Base-by-base conservation (phyloP, 2,888 invertebrate genomes). In the Scotopteryx bipunctaria region DNA sequence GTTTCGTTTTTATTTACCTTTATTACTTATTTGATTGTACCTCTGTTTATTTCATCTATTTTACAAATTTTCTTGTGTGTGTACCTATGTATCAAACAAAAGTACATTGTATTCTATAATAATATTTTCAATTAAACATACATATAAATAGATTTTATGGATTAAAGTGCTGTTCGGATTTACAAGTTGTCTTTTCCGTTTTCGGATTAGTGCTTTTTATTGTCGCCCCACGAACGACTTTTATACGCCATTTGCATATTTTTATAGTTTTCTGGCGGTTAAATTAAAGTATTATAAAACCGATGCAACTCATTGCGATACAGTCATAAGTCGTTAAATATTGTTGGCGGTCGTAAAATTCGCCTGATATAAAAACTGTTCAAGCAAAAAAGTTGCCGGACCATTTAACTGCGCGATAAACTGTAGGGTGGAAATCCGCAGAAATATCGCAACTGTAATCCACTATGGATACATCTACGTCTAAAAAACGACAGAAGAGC, bases 271-370 rank as follows among this genome's bases (percentile, higher is more conserved):
- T 83, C 83, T 78, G 82, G 78, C 87, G 86, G 88, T 80, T 82
- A 84, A 89, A 90, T 90, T 89, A 88, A 89, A 88, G 86, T 84
- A 86, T 86, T 86, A 84, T 85, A 86, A 86, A 59, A 83, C 76
- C 80, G 78, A 83, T 79, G 76, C 80, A 78, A 79, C 81, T 83
- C 82, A 73, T 77, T 78, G 81, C 83, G 76, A 83, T 83, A 84
- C 81, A 82, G 78, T 72, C 78, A 72, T 70, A 71, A 73, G 72
- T 87, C 86, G 84, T 88, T 81, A 89, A 89, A 87, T 86, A 86
- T 78, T 83, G 85, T 83, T 78, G 69, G 70, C 60, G 81, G 61
- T 87, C 87, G 81, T 88, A 83, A 88, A 86, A 75, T 71, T 70
- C 73, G 79, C 73, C 71, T 71, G 71, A 69, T 76, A 86, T 88